These are phyloP conservation scores for Schizaphis graminum DNA, from an alignment of 2,888 invertebrate species.

Conservation along the genomic window DNA sequence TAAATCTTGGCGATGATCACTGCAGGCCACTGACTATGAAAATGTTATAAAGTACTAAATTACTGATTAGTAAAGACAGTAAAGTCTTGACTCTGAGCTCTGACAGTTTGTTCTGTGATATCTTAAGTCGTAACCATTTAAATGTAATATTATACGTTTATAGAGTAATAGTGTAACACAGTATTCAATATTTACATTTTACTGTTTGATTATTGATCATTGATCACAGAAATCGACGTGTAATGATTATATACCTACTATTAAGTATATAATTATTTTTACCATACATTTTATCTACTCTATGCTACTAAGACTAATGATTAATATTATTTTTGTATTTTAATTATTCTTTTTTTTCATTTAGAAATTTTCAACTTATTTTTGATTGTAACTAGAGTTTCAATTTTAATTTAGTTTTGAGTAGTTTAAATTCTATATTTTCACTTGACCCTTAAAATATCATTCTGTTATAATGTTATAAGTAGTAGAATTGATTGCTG, in stretches of 20 bases:
- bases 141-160: background rate
- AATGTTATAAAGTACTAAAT: background rate
- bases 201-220: background rate
- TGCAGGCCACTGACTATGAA: background rate
- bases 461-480: conserved; percentile 24
- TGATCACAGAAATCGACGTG: background rate
- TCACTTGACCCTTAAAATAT: background rate
- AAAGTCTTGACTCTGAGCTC: background rate
- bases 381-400: background rate
- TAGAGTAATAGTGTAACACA: background rate
- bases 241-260: background rate
- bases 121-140: background rate
- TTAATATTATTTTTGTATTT: background rate
- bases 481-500: background rate
- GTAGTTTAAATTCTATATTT: background rate
- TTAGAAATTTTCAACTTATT: background rate
- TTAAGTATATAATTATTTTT: background rate
- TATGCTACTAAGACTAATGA: background rate
- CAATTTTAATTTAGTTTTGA: background rate
- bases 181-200: background rate
- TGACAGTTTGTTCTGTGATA: background rate
- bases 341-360: background rate
- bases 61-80: no score
- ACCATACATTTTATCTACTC: background rate
- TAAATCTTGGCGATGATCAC: background rate